Base-by-base conservation (phyloP, 1,140 invertebrate genomes). In the Leptonema lineaticorne region DNA sequence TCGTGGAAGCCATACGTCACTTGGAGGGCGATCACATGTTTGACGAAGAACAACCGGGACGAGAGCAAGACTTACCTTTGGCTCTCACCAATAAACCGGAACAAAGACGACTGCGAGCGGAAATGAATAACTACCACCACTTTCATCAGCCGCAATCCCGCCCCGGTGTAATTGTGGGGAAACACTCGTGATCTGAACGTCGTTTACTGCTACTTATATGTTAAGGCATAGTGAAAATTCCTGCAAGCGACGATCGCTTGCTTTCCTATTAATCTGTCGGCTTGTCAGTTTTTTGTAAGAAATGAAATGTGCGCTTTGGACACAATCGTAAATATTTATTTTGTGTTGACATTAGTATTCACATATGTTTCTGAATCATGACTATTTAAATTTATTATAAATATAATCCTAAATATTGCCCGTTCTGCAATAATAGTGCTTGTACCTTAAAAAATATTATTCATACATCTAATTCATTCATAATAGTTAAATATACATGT, bases 1-100 rank as follows among this genome's bases (percentile, higher is more conserved):
- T 99, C 69, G 95, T 98, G 7, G 96, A 99, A 77, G 97, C 97
- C 24, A 98, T 98, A 73, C 87, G 95, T 33, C 96, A 97, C 75
- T 82, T 99, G 64, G 97, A 99, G 79, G 96, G 97, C 6, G 94
- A 97, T 78, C 92, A 95, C 78, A 80, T 95, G 73, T 95, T 95
- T 77, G 86, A 86, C 69, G 91, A 93, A 74, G 90, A 90, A 74
- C 82, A 86, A 3, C 83, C 62, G 14, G 62, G 41, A 27, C 62
- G 29, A 22, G 62, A 85, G 58, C 77, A 79, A 64, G 90, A 92
- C 69, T 87, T 86, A 2, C 91, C 91, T 0, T 79, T 92, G 5
- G 91, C 91, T 4, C 78, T 93, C 28, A 93, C 89, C 58, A 91
- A 86, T 74, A 88, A 86, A 75, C 79, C 78, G 6, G 75, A 76